phyloP scores from a whole-genome alignment of 2,113 vertebrate genomes.

The Nothoprocta pentlandii region DNA sequence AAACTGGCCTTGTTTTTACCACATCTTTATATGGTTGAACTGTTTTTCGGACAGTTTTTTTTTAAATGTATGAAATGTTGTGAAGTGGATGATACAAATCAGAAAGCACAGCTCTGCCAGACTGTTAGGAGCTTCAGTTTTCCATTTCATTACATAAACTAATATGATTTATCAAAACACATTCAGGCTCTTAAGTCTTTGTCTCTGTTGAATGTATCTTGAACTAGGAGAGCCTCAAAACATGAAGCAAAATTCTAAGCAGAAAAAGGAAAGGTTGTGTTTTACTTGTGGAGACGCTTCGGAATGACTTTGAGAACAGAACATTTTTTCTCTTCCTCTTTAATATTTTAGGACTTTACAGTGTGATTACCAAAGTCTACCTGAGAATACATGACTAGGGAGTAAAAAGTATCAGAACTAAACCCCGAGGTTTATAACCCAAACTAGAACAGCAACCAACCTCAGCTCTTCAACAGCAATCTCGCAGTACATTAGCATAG shows the following conservation, averaged over 20 bases:
- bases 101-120: slow-evolving; percentile 27
- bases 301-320: neutral
- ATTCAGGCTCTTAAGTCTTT: neutral
- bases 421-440: slow-evolving; percentile 2
- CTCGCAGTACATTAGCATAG: neutral
- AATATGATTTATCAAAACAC: slow-evolving; percentile 12
- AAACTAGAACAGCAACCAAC: neutral
- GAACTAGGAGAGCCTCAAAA: slow-evolving; percentile 28
- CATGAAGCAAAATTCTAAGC: neutral
- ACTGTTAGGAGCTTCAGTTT: neutral
- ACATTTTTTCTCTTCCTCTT: neutral
- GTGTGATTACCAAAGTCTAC: neutral
- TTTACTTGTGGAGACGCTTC: slow-evolving; percentile 17
- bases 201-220: slow-evolving; percentile 1
- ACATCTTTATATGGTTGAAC: neutral
- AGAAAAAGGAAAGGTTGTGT: neutral
- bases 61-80: slow-evolving; percentile 15
- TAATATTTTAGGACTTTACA: neutral
- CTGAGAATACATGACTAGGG: neutral
- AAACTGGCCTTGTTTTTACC: slow-evolving; percentile 29
- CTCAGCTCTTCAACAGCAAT: neutral
- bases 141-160: slow-evolving; percentile 55
- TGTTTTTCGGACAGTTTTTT: neutral
- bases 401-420: neutral
- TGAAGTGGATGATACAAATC: slow-evolving; percentile 42